These are phyloP conservation scores for Oceanodroma leucorhoa DNA, from an alignment of 2,797 vertebrate species.

Conservation along the genomic window DNA sequence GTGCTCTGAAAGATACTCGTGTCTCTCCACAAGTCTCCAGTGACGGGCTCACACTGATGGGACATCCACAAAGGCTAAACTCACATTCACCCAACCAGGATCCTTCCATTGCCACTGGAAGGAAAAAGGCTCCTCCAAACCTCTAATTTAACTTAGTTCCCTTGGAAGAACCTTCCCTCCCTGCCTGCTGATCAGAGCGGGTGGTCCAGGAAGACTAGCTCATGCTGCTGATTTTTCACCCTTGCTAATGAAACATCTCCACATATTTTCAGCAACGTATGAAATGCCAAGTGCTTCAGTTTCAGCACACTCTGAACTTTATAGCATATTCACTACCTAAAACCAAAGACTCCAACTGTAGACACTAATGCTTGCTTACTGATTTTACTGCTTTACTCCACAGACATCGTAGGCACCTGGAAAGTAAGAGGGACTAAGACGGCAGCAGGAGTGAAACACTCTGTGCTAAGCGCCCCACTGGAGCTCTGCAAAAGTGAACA, in stretches of 20 bases:
- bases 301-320: accelerated
- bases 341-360: background rate
- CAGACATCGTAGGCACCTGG: background rate
- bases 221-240: background rate
- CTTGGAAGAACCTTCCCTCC: background rate
- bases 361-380: background rate
- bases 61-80: background rate
- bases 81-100: background rate
- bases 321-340: background rate
- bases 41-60: background rate
- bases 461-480: accelerated
- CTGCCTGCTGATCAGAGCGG: background rate
- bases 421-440: background rate
- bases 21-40: background rate
- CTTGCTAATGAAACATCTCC: background rate
- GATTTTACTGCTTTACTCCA: background rate
- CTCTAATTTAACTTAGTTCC: background rate
- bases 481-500: background rate
- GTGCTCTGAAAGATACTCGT: background rate
- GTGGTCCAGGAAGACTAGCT: background rate
- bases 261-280: background rate
- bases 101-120: background rate
- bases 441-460: background rate
- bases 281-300: background rate
- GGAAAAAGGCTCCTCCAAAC: background rate